Evolutionary conservation across 2,888 invertebrate species (phyloP), one percentile per base, ranked within the genome.

Genomic region (Germaria angustata): DNA sequence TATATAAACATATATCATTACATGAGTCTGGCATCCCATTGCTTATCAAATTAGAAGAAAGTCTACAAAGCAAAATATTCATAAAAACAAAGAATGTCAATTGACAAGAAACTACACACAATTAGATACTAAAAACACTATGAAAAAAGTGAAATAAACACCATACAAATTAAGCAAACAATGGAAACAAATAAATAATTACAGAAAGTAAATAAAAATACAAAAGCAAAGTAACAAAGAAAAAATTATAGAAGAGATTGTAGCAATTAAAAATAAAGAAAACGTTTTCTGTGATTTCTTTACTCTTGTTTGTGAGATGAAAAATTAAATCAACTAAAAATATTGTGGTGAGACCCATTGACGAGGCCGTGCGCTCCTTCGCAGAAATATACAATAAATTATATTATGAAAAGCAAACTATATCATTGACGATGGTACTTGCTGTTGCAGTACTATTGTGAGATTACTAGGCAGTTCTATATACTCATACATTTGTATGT

Each of bases 41-140:
- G 11, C 17, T 8, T 7, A 5, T 20, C n/a, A 55, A 36, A 36
- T 28, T 20, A 4, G 28, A 66, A 20, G 22, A 57, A 66, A 49
- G 36, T 2, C 20, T 15, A 49, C 8, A 57, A 72, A 66, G 13
- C 49, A 72, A 79, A 61, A 79, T 44, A 34, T 61, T 41, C 46
- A 63, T 49, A 46, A 75, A 80, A 75, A 68, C 68, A 75, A 80
- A 68, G 68, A 75, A 68, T 39, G 36, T 53, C 51, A 80, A 53
- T 32, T n/a, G 28, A 53, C 44, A 61, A 73, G 24, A 17, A 51
- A 66, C 61, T 49, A 61, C 24, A 61, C n/a, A 73, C 61, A 68
- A 61, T 46, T 28, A 46, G 15, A 28, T 44, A 51, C 15, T 0
- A 76, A 34, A 65, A n/a, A 51, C 0, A 49, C 41, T n/a, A 71